Base-by-base conservation (phyloP, 2,888 invertebrate genomes). In the Orgyia antiqua region DNA sequence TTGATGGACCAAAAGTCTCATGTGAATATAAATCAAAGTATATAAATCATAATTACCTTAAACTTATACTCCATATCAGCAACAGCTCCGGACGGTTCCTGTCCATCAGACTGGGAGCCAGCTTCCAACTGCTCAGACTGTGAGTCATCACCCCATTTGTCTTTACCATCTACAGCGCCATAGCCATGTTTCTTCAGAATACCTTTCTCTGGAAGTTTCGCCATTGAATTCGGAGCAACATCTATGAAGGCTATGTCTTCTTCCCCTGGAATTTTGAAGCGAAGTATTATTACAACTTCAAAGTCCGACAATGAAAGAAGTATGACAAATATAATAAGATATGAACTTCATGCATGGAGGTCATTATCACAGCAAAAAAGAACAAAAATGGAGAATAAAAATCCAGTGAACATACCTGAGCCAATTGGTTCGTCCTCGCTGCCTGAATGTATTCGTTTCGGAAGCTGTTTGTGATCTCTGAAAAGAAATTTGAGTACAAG, bases 121-220 rank as follows among this genome's bases (percentile, higher is more conserved):
- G 87, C 88, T 64, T 92, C 91, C 48, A 91, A 84, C 68, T 91
- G 91, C 67, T 92, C 91, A 24, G 90, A 91, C 68, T 92, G 92
- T 27, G 91, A 91, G 65, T 91, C 90, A 36, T 92, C 91, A 8
- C 88, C 90, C 93, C 93, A 93, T 67, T 91, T 91, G 58, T 92
- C 92, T 69, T 92, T 93, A 49, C 89, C 89, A 56, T 92, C 92
- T 55, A 90, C 88, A 56, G 92, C 90, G 53, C 93, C 91, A 54
- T 94, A 92, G 56, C 94, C 94, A 59, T 92, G 91, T 83, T 95
- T 96, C 89, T 96, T 96, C 66, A 96, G 89, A 71, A 96, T 96
- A 37, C 96, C 96, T 83, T 96, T 96, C 86, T 96, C 95, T 57
- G 94, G 94, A 51, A 93, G 87, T 73, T 93, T 93, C 38, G 90